A percentile compares a stretch with the other conserved stretches of the same genome.
Evolutionary conservation across 2,888 invertebrate genomes (phyloP).

Genomic region (Drosophila pegasa): DNA sequence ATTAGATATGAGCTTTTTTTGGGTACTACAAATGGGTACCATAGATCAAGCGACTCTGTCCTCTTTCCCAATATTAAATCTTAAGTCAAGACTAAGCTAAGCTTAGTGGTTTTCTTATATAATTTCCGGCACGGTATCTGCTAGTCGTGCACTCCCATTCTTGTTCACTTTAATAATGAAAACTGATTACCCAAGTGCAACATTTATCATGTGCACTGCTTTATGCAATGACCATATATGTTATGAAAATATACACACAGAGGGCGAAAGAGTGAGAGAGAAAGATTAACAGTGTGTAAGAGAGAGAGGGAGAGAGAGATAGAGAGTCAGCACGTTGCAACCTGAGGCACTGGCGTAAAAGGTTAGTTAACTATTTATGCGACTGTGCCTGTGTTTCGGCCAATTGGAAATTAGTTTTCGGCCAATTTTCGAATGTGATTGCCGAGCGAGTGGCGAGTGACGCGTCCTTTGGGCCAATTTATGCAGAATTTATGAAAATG

Average conservation of each 20-base stretch:
- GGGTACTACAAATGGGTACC: too few relatives aligned
- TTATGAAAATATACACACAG: slow-evolving; percentile 3
- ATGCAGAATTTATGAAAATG: slow-evolving; percentile 64
- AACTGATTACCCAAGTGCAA: slow-evolving; percentile 31
- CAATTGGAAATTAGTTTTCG: slow-evolving; percentile 62
- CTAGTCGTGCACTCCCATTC: not conserved
- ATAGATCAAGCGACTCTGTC: too few relatives aligned
- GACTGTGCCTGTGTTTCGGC: slow-evolving; percentile 39
- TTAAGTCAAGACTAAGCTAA: not conserved
- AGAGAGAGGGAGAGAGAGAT: not conserved
- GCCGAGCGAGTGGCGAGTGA: slow-evolving; percentile 20
- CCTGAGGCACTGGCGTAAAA: slow-evolving; percentile 42
- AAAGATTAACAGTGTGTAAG: not conserved
- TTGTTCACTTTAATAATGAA: slow-evolving; percentile 7
- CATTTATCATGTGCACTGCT: slow-evolving; percentile 34
- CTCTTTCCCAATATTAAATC: not conserved
- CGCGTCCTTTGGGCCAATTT: slow-evolving; percentile 21
- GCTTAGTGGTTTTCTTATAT: not conserved
- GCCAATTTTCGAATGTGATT: slow-evolving; percentile 29
- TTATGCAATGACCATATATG: slow-evolving; percentile 19
- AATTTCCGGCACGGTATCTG: slow-evolving; percentile 13
- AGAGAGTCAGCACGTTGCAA: not conserved
- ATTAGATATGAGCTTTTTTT: too few relatives aligned
- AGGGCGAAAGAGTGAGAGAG: not conserved
- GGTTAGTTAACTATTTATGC: slow-evolving; percentile 57